phyloP scores from a whole-genome alignment of 1,140 invertebrate species.

The Cydia strobilella region DNA sequence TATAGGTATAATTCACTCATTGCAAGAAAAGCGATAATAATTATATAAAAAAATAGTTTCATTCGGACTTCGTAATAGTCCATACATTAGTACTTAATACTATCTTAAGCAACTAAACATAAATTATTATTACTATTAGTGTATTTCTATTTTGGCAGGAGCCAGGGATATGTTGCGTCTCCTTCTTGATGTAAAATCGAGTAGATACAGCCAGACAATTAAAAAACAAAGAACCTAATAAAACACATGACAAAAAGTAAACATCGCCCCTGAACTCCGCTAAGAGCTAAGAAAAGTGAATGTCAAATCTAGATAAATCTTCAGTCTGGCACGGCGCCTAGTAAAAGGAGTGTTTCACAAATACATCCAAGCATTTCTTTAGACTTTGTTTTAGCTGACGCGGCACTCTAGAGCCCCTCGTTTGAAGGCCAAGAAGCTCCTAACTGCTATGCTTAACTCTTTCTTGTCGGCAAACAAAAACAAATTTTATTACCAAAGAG shows the following conservation, averaged over 20 bases:
- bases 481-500: neutral
- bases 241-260: neutral
- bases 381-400: conserved; percentile 18
- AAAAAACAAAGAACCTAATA: neutral
- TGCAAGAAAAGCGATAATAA: too few species aligned
- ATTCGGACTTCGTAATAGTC: too few species aligned
- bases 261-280: neutral
- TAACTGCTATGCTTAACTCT: conserved; percentile 14
- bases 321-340: neutral
- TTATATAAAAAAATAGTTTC: too few species aligned
- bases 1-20: too few species aligned
- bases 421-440: conserved; percentile 3
- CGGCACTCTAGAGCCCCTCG: conserved; percentile 2
- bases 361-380: neutral
- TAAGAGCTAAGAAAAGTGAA: neutral
- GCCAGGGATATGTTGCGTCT: too few species aligned
- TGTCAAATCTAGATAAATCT: conserved; percentile 1
- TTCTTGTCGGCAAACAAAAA: neutral
- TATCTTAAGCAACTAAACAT: too few species aligned
- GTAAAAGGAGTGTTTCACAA: conserved; percentile 5
- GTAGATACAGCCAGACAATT: too few species aligned
- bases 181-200: too few species aligned
- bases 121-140: too few species aligned
- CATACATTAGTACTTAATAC: too few species aligned
- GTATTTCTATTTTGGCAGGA: too few species aligned